Evolutionary conservation across 2,888 invertebrate genomes (phyloP).

Genomic region (Chrysodeixis includens): DNA sequence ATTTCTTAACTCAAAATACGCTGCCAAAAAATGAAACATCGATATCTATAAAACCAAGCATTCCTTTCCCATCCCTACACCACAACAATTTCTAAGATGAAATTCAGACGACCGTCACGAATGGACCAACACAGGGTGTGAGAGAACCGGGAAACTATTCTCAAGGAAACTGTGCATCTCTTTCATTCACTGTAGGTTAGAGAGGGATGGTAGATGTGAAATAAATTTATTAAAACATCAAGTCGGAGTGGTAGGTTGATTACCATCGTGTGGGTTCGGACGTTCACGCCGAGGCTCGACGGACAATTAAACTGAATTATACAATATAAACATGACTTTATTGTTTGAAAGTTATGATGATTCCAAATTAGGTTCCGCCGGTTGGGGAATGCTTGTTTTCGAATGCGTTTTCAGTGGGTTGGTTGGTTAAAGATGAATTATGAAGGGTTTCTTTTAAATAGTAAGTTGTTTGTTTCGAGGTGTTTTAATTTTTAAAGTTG

Average conservation of each 20-base stretch:
- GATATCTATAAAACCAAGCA: slow-evolving; percentile 41
- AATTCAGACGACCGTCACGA: slow-evolving; percentile 80
- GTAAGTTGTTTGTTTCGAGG: neutral
- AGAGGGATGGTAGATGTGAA: slow-evolving; percentile 64
- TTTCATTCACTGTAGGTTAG: slow-evolving; percentile 47
- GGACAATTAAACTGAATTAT: slow-evolving; percentile 79
- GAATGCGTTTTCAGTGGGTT: neutral
- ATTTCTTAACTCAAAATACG: too few relatives aligned
- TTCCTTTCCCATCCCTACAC: slow-evolving; percentile 56
- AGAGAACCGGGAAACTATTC: slow-evolving; percentile 65
- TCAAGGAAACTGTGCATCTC: slow-evolving; percentile 51
- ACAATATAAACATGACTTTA: slow-evolving; percentile 76
- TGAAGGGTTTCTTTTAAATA: neutral
- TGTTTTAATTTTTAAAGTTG: too few relatives aligned
- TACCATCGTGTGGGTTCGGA: slow-evolving; percentile 83
- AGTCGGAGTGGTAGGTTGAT: slow-evolving; percentile 69
- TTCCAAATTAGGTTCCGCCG: slow-evolving; percentile 54
- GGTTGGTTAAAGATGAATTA: neutral
- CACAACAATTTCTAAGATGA: slow-evolving; percentile 71
- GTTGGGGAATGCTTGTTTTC: slow-evolving; percentile 5
- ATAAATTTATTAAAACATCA: slow-evolving; percentile 80
- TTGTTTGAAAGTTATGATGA: slow-evolving; percentile 59
- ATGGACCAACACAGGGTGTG: slow-evolving; percentile 68
- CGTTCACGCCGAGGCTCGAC: slow-evolving; percentile 73
- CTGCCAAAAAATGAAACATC: too few relatives aligned